Percentiles rank a stretch among this genome's conserved stretches.
Conservation (phyloP, 2,113 vertebrate species). For the Chiloscyllium plagiosum region DNA sequence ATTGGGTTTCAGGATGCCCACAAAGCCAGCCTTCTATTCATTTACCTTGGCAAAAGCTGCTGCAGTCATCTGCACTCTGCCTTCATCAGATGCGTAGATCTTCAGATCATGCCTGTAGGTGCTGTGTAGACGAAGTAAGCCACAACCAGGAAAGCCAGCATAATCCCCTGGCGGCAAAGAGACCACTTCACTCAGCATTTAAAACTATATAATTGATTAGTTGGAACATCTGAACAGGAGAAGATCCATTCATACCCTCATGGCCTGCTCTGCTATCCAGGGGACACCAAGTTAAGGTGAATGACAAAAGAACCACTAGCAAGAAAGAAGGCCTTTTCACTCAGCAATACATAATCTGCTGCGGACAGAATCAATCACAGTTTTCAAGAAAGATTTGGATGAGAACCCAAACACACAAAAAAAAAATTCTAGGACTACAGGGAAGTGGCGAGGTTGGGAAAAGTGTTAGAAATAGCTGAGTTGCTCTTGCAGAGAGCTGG, state of each 20-base stretch:
- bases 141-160: constrained; percentile 92
- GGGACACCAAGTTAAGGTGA: not conserved
- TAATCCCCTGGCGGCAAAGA: constrained; percentile 75
- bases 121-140: constrained; percentile 88
- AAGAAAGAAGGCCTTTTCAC: not conserved
- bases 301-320: not conserved
- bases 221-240: not conserved
- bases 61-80: constrained; percentile 96
- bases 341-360: too few species aligned
- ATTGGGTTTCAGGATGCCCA: not conserved
- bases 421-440: too few species aligned
- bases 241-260: not conserved
- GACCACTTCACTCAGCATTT: not conserved
- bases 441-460: too few species aligned
- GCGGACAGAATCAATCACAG: too few species aligned
- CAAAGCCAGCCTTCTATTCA: not conserved
- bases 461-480: too few species aligned
- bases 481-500: too few species aligned
- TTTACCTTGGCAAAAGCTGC: constrained; percentile 93
- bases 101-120: constrained; percentile 96
- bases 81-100: constrained; percentile 96
- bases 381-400: too few species aligned
- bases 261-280: not conserved
- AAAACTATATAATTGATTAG: not conserved
- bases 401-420: too few species aligned